Conservation (phyloP, 2,888 invertebrate species). For the Drosophila paracracens region DNA sequence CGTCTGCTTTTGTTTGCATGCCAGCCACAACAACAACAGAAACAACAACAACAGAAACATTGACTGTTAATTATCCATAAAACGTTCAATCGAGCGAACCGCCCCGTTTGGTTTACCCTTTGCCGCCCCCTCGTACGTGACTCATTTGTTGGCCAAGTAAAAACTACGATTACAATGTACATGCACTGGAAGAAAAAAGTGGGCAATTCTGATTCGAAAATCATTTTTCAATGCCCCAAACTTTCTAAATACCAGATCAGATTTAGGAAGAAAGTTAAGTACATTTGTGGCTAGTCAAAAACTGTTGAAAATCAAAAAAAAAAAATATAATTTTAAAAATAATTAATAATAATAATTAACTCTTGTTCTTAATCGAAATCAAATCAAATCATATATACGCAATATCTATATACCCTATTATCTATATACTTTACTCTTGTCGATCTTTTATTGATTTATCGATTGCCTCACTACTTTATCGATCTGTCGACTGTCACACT, state of each 20-base stretch:
- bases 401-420: not conserved
- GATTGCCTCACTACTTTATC: not conserved
- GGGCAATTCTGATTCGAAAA: too few species aligned
- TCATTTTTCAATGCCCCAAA: not conserved
- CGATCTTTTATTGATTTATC: not conserved
- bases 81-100: slow-evolving; percentile 56
- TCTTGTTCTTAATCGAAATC: not conserved
- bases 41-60: slow-evolving; percentile 19
- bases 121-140: slow-evolving; percentile 31
- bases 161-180: slow-evolving; percentile 23
- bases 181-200: not conserved
- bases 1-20: slow-evolving; percentile 36
- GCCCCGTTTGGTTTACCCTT: slow-evolving; percentile 13
- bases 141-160: slow-evolving; percentile 38
- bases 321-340: not conserved
- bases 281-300: not conserved
- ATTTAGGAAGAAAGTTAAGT: not conserved
- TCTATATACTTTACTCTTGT: not conserved
- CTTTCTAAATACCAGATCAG: not conserved
- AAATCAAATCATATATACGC: not conserved
- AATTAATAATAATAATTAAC: not conserved
- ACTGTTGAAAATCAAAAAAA: not conserved
- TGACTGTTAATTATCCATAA: slow-evolving; percentile 52
- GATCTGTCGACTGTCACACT: not conserved
- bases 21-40: not conserved